Evolutionary conservation across 2,888 invertebrate species (phyloP).

Genomic region (Ellobium chinense): DNA sequence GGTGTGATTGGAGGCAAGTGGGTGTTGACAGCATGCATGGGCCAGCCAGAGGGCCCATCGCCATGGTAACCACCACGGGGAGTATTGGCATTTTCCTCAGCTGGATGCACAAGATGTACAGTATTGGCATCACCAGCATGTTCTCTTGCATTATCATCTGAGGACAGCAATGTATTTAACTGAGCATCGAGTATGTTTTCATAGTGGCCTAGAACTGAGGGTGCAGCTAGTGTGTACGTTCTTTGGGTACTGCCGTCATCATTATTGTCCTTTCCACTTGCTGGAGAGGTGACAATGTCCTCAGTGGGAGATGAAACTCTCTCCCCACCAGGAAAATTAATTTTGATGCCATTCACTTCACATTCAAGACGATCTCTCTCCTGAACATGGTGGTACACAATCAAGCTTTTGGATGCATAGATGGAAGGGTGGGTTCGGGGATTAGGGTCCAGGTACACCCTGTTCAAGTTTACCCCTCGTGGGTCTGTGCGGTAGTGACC

Average conservation of each 20-base stretch:
- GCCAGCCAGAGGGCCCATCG: neutral
- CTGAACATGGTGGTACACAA: slow-evolving; percentile 79
- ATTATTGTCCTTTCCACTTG: neutral
- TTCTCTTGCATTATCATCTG: neutral
- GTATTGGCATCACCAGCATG: neutral
- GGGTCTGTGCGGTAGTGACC: slow-evolving; percentile 90
- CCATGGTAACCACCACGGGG: neutral
- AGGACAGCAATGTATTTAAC: neutral
- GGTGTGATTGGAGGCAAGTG: slow-evolving; percentile 32
- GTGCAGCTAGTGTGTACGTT: slow-evolving; percentile 3
- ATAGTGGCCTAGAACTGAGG: slow-evolving; percentile 11
- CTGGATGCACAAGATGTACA: neutral
- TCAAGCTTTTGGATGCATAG: slow-evolving; percentile 88
- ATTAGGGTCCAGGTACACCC: slow-evolving; percentile 90
- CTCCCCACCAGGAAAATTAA: slow-evolving; percentile 58
- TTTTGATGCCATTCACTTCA: slow-evolving; percentile 50
- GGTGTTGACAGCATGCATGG: neutral
- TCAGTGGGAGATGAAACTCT: neutral
- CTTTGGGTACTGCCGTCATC: slow-evolving; percentile 4
- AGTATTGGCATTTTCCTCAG: neutral
- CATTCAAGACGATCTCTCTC: slow-evolving; percentile 59
- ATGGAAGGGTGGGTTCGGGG: slow-evolving; percentile 89
- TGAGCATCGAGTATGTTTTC: neutral
- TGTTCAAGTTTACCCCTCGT: slow-evolving; percentile 91
- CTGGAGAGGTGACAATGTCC: slow-evolving; percentile 6